A percentile compares a stretch with the other conserved stretches of the same genome.
Evolutionary conservation across 2,797 vertebrate genomes (phyloP).

Genomic region (Spatula versicolor): DNA sequence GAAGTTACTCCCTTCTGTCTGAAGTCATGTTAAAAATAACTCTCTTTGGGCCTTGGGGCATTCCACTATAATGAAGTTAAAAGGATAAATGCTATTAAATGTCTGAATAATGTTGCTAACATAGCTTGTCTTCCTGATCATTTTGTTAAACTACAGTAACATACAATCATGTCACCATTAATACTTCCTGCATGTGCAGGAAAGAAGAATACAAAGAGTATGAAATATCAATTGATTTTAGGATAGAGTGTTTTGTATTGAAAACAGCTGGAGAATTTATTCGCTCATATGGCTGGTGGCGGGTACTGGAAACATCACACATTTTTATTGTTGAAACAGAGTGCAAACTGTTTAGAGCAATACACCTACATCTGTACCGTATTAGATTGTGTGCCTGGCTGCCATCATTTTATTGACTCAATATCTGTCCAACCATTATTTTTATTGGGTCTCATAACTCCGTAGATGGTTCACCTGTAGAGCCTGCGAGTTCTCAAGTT

Average conservation of each 20-base stretch:
- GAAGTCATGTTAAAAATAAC: constrained; percentile 63
- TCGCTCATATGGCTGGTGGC: constrained; percentile 28
- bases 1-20: constrained; percentile 47
- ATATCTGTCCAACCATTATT: constrained; percentile 59
- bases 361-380: constrained; percentile 49
- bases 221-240: constrained; percentile 71
- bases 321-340: constrained; percentile 63
- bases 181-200: constrained; percentile 71
- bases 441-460: constrained; percentile 55
- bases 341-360: constrained; percentile 30
- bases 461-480: constrained; percentile 41
- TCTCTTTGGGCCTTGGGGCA: constrained; percentile 42
- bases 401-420: constrained; percentile 58
- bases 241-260: constrained; percentile 62
- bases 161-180: constrained; percentile 71
- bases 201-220: constrained; percentile 66
- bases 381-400: constrained; percentile 41
- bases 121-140: constrained; percentile 68
- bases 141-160: constrained; percentile 72
- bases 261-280: constrained; percentile 56
- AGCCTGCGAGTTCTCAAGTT: constrained; percentile 21
- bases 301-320: constrained; percentile 57
- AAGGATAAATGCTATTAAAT: constrained; percentile 75
- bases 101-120: constrained; percentile 74
- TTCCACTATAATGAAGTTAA: constrained; percentile 66